Evolutionary conservation across 2,797 vertebrate species (phyloP).

Genomic region (Sebastes oblongus): DNA sequence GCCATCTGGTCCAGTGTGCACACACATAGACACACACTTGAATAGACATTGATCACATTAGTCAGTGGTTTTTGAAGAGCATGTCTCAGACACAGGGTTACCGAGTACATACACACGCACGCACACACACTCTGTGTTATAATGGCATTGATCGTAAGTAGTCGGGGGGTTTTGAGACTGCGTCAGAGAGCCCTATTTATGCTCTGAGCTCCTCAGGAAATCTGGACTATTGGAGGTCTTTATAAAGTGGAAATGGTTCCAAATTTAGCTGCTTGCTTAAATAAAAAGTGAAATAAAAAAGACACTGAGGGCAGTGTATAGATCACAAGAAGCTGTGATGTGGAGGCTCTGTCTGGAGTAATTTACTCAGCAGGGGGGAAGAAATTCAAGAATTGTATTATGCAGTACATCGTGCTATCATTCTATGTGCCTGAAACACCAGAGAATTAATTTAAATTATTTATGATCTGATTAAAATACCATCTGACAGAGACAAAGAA

Average conservation of each 20-base stretch:
- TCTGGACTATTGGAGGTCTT: slow-evolving; percentile 9
- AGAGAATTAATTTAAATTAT: not conserved
- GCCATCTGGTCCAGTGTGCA: not conserved
- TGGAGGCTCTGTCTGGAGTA: not conserved
- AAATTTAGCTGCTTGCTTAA: slow-evolving; percentile 23
- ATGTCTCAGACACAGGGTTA: slow-evolving; percentile 24
- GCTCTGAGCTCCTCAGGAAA: slow-evolving; percentile 14
- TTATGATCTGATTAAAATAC: not conserved
- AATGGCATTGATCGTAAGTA: slow-evolving; percentile 47
- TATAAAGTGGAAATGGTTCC: slow-evolving; percentile 29
- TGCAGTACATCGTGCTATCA: not conserved
- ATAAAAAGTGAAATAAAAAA: slow-evolving; percentile 24
- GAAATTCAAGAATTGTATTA: not conserved
- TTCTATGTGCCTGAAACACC: not conserved
- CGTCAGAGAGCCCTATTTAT: slow-evolving; percentile 28
- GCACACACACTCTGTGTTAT: not conserved
- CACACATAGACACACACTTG: slow-evolving; percentile 9
- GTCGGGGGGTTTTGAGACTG: slow-evolving; percentile 26
- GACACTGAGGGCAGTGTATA: not conserved
- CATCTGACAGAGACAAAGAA: not conserved
- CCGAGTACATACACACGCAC: not conserved
- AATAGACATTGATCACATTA: slow-evolving; percentile 44
- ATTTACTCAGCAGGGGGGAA: not conserved
- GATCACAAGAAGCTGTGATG: slow-evolving; percentile 10
- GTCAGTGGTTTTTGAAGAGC: slow-evolving; percentile 30